Evolutionary conservation across 2,888 invertebrate species (phyloP).

Genomic region (Mythimna impura): DNA sequence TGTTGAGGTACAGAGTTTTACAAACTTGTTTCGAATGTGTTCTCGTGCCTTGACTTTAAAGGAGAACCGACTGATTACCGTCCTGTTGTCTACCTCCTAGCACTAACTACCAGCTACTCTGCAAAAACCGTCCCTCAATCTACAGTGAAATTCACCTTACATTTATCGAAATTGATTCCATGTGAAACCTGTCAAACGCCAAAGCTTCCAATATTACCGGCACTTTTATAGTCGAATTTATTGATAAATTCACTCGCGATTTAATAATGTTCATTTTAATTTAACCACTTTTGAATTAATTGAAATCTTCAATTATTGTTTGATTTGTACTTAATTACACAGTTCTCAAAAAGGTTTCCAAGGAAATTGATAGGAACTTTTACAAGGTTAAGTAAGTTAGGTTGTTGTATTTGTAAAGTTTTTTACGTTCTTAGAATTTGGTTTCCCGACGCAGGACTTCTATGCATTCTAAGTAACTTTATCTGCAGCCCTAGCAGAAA

Average conservation of each 20-base stretch:
- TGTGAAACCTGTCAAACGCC: constrained; percentile 1
- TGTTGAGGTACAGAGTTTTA: too few relatives aligned
- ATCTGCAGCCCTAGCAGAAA: too few relatives aligned
- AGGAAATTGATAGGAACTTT: neutral
- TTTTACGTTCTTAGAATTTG: neutral
- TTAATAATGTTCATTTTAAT: constrained; percentile 14
- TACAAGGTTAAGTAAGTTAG: too few relatives aligned
- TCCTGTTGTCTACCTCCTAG: too few relatives aligned
- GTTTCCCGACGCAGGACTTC: neutral
- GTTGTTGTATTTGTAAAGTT: neutral
- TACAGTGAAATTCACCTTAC: neutral
- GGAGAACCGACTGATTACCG: too few relatives aligned
- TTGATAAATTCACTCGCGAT: constrained; percentile 9
- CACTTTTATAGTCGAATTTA: constrained; percentile 2
- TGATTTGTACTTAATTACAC: neutral
- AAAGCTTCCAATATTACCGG: neutral
- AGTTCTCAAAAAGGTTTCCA: neutral
- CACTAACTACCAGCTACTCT: too few relatives aligned
- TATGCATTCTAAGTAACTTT: neutral
- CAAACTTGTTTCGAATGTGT: too few relatives aligned
- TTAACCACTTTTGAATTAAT: constrained; percentile 5
- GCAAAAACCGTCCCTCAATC: too few relatives aligned
- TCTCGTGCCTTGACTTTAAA: too few relatives aligned
- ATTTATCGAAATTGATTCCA: neutral
- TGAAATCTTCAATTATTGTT: constrained; percentile 3